These are phyloP conservation scores for Trichosurus vulpecula DNA, from an alignment of 2,797 vertebrate genomes.

Conservation along the genomic window DNA sequence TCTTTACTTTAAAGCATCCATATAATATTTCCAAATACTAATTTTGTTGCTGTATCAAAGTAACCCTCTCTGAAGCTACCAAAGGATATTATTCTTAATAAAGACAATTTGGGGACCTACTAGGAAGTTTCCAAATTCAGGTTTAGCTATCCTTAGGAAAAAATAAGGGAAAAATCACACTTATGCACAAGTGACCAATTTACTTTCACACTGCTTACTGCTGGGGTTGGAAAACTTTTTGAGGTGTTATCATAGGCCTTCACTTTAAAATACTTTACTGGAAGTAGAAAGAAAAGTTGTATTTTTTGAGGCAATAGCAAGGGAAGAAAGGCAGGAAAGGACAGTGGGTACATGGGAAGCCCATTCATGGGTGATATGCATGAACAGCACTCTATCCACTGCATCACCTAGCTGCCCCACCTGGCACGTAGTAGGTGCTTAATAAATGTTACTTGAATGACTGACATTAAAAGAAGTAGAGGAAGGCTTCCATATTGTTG, in stretches of 20 bases:
- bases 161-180: conserved; percentile 16
- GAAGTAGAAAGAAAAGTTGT: neutral
- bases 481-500: neutral
- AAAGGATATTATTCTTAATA: neutral
- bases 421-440: neutral
- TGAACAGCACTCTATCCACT: neutral
- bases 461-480: neutral
- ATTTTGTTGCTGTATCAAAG: conserved; percentile 10
- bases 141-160: neutral
- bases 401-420: neutral
- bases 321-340: neutral
- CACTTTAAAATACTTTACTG: neutral
- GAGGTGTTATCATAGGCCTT: neutral
- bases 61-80: neutral
- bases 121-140: neutral
- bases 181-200: neutral
- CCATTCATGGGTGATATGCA: neutral
- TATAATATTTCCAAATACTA: neutral
- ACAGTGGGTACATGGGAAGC: neutral
- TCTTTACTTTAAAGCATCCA: neutral
- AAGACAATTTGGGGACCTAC: neutral
- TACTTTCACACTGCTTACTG: neutral
- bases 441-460: neutral
- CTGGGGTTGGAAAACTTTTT: neutral
- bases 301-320: neutral